Conservation (phyloP, 2,888 invertebrate genomes). For the Atethmia centrago region DNA sequence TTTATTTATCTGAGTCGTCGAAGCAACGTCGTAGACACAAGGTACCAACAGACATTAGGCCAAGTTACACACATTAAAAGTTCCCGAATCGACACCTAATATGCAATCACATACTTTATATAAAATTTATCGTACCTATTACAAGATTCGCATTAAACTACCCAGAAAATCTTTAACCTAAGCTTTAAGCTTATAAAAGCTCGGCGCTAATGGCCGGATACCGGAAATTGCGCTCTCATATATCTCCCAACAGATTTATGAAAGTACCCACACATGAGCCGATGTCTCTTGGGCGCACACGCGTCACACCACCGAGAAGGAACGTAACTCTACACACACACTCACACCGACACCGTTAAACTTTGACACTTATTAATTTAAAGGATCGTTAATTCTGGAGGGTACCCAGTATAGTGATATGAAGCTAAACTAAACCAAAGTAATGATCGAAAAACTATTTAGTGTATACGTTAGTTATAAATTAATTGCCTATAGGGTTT, state of each 20-base stretch:
- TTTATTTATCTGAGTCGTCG: conserved; percentile 61
- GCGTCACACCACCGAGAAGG: conserved; percentile 65
- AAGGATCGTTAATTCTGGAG: conserved; percentile 86
- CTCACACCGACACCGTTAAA: conserved; percentile 74
- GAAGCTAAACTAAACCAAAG: conserved; percentile 61
- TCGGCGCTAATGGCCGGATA: conserved; percentile 95
- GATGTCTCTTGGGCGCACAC: conserved; percentile 86
- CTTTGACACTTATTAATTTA: conserved; percentile 89
- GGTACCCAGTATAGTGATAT: conserved; percentile 73
- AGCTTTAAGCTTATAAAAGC: conserved; percentile 92
- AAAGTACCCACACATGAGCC: conserved; percentile 93
- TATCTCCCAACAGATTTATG: conserved; percentile 97
- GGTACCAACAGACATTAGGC: conserved; percentile 86
- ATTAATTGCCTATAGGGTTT: background rate
- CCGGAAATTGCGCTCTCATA: conserved; percentile 97
- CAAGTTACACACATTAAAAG: conserved; percentile 90
- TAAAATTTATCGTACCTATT: conserved; percentile 90
- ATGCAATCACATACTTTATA: conserved; percentile 91
- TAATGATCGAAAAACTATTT: conserved; percentile 57
- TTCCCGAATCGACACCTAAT: conserved; percentile 89
- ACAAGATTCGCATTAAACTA: conserved; percentile 91
- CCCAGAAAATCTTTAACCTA: conserved; percentile 91
- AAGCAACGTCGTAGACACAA: conserved; percentile 61
- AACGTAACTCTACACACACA: conserved; percentile 69
- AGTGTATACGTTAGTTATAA: conserved; percentile 15